phyloP scores from a whole-genome alignment of 2,113 vertebrate species.

The Pluvialis apricaria region DNA sequence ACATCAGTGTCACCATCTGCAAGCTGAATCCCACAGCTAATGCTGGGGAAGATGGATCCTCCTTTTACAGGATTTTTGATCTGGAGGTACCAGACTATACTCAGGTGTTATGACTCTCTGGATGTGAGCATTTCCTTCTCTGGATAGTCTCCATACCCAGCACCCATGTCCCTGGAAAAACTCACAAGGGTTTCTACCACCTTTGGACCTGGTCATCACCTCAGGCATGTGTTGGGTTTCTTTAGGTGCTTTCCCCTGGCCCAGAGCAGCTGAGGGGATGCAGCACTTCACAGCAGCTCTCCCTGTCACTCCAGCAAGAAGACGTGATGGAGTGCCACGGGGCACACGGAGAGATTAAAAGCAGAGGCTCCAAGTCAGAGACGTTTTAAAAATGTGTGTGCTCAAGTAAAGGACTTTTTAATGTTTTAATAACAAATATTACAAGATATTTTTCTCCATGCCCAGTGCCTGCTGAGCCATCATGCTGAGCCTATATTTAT shows the following conservation, averaged over 20 bases:
- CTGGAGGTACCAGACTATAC: background rate
- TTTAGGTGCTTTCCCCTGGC: background rate
- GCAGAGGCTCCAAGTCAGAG: background rate
- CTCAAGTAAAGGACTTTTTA: constrained; percentile 67
- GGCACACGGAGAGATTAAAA: background rate
- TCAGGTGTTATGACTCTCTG: too few relatives aligned
- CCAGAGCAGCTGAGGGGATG: background rate
- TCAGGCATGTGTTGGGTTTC: background rate
- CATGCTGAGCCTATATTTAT: constrained; percentile 69
- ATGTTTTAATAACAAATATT: constrained; percentile 75
- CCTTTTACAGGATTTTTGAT: background rate
- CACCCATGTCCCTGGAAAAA: background rate
- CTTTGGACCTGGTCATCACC: background rate
- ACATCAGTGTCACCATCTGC: background rate
- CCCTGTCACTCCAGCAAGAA: background rate
- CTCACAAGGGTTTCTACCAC: background rate
- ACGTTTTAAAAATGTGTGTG: constrained; percentile 48
- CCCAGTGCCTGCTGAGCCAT: constrained; percentile 66
- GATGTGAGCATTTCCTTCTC: background rate
- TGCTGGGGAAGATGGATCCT: background rate
- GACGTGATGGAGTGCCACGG: background rate
- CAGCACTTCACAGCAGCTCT: background rate
- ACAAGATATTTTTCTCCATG: constrained; percentile 65
- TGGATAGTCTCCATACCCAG: background rate
- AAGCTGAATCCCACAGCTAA: background rate